Conservation (phyloP, 2,888 invertebrate species). For the Schizotus pectinicornis region DNA sequence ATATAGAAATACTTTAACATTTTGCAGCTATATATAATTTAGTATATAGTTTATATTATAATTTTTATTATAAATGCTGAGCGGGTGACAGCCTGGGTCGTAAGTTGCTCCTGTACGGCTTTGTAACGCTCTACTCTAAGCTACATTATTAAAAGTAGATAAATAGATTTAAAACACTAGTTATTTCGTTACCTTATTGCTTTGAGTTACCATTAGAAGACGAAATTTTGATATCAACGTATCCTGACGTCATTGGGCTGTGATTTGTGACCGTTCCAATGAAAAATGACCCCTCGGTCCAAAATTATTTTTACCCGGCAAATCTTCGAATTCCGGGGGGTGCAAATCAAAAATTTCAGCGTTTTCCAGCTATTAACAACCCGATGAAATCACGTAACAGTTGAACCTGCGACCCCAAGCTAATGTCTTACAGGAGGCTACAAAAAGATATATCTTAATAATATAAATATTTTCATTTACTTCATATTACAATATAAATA, state of each 20-base stretch:
- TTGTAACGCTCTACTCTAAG: constrained; percentile 43
- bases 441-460: constrained; percentile 58
- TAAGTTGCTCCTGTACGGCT: constrained; percentile 54
- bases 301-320: neutral
- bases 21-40: constrained; percentile 54
- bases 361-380: constrained; percentile 30
- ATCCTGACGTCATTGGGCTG: constrained; percentile 42
- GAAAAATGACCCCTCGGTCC: constrained; percentile 13
- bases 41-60: constrained; percentile 44
- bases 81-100: constrained; percentile 59
- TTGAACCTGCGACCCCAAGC: constrained; percentile 58
- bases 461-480: constrained; percentile 56
- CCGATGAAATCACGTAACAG: constrained; percentile 51
- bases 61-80: constrained; percentile 57
- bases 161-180: constrained; percentile 50
- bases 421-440: constrained; percentile 59
- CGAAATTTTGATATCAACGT: constrained; percentile 53
- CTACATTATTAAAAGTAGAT: constrained; percentile 51
- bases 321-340: neutral
- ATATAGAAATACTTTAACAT: constrained; percentile 58
- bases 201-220: constrained; percentile 60
- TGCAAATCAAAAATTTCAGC: constrained; percentile 7
- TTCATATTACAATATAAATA: constrained; percentile 57
- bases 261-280: constrained; percentile 10
- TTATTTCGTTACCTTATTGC: constrained; percentile 60